A percentile compares a stretch with the other conserved stretches of the same genome.
Conservation (phyloP, 2,888 invertebrate genomes). For the Campoplex nolae region DNA sequence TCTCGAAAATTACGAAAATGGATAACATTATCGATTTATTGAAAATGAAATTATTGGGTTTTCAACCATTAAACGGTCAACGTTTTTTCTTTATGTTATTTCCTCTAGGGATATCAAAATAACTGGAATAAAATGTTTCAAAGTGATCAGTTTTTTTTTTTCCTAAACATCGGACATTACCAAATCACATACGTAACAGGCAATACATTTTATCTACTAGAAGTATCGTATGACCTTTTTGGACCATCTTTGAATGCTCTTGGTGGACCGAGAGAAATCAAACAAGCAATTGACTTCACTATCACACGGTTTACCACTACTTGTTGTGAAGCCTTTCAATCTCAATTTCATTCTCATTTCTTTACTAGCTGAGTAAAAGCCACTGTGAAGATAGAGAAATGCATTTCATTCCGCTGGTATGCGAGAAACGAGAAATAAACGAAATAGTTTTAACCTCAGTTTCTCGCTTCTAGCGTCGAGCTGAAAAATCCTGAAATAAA, state of each 20-base stretch:
- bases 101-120: not conserved
- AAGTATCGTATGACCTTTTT: not conserved
- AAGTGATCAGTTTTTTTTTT: not conserved
- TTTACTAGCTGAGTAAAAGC: not conserved
- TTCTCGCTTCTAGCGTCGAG: conserved; percentile 8
- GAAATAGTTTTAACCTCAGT: conserved; percentile 2
- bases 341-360: not conserved
- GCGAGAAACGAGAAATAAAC: not conserved
- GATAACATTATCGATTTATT: not conserved
- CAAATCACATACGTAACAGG: not conserved
- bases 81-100: no score
- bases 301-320: not conserved
- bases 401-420: not conserved
- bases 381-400: not conserved
- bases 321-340: not conserved
- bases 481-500: conserved; percentile 8
- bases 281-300: not conserved
- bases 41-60: no score
- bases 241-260: no score
- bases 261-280: not conserved
- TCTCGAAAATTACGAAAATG: not conserved
- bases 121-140: not conserved
- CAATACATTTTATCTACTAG: conserved; percentile 2
- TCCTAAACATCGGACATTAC: no score
- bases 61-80: no score